Base-by-base conservation (phyloP, 1,140 invertebrate species). In the Colletes gigas region DNA sequence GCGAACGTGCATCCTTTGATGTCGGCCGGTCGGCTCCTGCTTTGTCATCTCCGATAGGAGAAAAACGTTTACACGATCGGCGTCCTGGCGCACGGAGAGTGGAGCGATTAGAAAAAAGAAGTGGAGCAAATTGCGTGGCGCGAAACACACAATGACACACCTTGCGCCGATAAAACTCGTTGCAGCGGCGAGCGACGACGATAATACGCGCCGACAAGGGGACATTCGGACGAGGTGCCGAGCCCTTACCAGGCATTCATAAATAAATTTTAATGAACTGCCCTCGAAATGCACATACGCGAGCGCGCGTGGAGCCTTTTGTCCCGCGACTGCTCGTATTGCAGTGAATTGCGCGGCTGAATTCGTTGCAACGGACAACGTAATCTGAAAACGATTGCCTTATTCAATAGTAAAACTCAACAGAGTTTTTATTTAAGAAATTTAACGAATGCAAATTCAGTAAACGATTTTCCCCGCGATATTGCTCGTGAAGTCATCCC, bases 211-310 rank as follows among this genome's bases (percentile, higher is more conserved):
- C 72, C 81, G 73, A 78, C 63, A 72, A 63, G 68, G 57, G 47
- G 55, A 83, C 44, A 85, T 65, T 63, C 78, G 54, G 74, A 59
- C 81, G 71, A 60, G 79, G 80, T 78, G 89, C 89, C 89, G 88
- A 89, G 87, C 89, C 89, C 87, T 90, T 88, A 78, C 78, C 65
- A 88, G 84, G 88, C 88, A 90, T 89, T 90, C 89, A 90, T 90
- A 90, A 89, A 90, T 90, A 89, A 89, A 90, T 90, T 86, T 90
- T 83, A 89, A 90, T 91, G 86, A 89, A 89, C 81, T 77, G 88
- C 80, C 75, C 77, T 79, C 77, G 75, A 85, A 80, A 73, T 59
- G 60, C 62, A 60, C 52, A 15, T 72, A 72, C 44, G 44, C 73
- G 30, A 30, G 30, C 30, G 30, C 30, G 30, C 30, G 30, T 30